These are phyloP conservation scores for Thripadectes ignobilis DNA, from an alignment of 2,797 vertebrate species.

Conservation along the genomic window DNA sequence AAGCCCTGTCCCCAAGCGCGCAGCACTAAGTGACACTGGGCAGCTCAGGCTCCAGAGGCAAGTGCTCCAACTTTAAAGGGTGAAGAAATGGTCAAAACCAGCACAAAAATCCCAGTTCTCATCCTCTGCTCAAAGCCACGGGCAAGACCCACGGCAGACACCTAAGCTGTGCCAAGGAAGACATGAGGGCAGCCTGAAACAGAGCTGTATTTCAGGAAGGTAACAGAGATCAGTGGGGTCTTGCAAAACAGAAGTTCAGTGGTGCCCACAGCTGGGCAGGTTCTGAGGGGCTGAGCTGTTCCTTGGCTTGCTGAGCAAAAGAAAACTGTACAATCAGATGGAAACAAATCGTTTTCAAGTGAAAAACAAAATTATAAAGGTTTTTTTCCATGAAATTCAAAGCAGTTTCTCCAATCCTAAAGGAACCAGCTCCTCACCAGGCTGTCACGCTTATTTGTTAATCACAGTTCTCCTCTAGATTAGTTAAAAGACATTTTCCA, in stretches of 20 bases:
- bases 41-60: neutral
- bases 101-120: neutral
- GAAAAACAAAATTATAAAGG: neutral
- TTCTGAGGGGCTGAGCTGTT: neutral
- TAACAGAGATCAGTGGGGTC: neutral
- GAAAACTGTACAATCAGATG: neutral
- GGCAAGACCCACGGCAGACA: accelerated
- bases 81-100: neutral
- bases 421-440: neutral
- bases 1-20: accelerated
- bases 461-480: neutral
- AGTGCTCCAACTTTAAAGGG: neutral
- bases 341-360: neutral
- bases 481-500: neutral
- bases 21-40: neutral
- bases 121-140: accelerated
- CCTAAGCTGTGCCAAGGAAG: neutral
- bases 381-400: neutral
- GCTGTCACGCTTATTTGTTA: neutral
- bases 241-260: neutral
- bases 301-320: neutral
- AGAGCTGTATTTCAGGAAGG: neutral
- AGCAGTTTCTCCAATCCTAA: neutral
- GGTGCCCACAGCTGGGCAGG: neutral
- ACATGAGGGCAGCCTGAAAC: neutral